Evolutionary conservation across 2,888 invertebrate species (phyloP).

Genomic region (Ashinkailepas kermadecensis): DNA sequence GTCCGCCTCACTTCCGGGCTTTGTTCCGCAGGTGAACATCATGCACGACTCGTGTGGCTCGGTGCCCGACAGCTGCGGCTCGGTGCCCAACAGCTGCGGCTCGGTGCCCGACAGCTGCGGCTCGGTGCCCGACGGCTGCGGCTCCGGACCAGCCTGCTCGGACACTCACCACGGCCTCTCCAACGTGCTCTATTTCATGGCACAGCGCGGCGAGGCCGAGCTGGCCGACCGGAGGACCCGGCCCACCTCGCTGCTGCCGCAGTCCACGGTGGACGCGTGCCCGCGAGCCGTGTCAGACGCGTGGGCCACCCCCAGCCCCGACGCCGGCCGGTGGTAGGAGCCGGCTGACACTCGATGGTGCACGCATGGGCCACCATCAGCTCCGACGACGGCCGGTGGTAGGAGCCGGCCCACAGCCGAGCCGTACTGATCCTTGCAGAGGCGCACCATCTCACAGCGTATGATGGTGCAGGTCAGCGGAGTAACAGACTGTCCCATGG

Average conservation of each 20-base stretch:
- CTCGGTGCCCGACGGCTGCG: slow-evolving; percentile 33
- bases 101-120: too few species aligned
- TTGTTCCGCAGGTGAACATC: not conserved
- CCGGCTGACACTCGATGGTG: too few species aligned
- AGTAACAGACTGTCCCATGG: too few species aligned
- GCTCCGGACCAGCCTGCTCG: slow-evolving; percentile 32
- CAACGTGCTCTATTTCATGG: slow-evolving; percentile 35
- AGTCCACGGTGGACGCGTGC: not conserved
- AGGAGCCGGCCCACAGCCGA: too few species aligned
- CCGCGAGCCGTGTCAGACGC: slow-evolving; percentile 5
- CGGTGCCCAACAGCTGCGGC: too few species aligned
- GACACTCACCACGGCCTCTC: slow-evolving; percentile 34
- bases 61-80: too few species aligned
- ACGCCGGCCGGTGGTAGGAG: not conserved
- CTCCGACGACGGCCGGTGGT: not conserved
- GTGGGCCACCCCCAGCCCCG: slow-evolving; percentile 11
- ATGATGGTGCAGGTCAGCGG: too few species aligned
- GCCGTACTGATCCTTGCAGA: too few species aligned
- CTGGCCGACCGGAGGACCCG: slow-evolving; percentile 23
- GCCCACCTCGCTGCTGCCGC: not conserved
- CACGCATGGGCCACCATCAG: slow-evolving; percentile 11
- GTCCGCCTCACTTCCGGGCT: too few species aligned
- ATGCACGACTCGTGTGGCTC: not conserved
- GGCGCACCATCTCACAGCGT: too few species aligned
- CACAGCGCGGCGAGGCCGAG: slow-evolving; percentile 32